Conservation (phyloP, 1,140 invertebrate genomes). For the Temnothorax longispinosus region DNA sequence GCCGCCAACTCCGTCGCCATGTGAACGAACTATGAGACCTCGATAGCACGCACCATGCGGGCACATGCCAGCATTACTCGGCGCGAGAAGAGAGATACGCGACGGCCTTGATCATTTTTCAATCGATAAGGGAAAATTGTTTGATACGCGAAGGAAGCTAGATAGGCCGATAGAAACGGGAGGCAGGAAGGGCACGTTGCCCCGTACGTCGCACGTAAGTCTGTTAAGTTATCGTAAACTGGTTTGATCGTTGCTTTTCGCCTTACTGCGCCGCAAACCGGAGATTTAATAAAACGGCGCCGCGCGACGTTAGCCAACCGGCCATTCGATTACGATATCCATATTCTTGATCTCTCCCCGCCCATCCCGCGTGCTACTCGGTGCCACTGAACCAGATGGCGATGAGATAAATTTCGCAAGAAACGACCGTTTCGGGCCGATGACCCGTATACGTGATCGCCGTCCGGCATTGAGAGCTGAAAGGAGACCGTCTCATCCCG, state of each 20-base stretch:
- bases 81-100: conserved; percentile 54
- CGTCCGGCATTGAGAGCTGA: background rate
- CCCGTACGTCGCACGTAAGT: conserved; percentile 51
- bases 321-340: conserved; percentile 76
- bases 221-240: conserved; percentile 80
- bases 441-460: conserved; percentile 51
- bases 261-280: conserved; percentile 42
- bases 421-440: conserved; percentile 69
- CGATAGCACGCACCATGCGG: conserved; percentile 30
- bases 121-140: conserved; percentile 50
- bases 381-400: conserved; percentile 25
- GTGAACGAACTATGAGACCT: conserved; percentile 55
- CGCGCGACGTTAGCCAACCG: conserved; percentile 38
- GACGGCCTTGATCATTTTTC: conserved; percentile 80
- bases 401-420: conserved; percentile 72
- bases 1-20: conserved; percentile 55
- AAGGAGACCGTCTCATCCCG: conserved; percentile 9
- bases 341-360: conserved; percentile 8
- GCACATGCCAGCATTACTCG: conserved; percentile 12
- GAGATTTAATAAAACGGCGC: conserved; percentile 76
- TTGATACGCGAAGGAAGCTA: conserved; percentile 21
- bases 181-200: conserved; percentile 27
- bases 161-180: background rate
- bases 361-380: background rate
- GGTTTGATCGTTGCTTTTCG: conserved; percentile 71